Evolutionary conservation across 2,888 invertebrate species (phyloP).

Genomic region (Pandemis corylana): DNA sequence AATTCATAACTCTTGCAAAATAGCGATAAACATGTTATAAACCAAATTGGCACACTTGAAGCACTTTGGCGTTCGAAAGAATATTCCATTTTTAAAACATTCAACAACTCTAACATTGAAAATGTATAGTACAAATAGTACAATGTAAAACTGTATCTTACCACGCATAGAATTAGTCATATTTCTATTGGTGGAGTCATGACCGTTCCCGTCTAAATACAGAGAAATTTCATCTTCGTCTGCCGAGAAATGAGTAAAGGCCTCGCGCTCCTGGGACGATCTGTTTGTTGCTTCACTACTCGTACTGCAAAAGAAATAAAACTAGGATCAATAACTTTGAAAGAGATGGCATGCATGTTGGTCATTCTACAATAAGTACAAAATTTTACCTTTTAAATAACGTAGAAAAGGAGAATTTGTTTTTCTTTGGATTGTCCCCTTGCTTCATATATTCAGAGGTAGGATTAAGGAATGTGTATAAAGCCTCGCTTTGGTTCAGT

Average conservation of each 20-base stretch:
- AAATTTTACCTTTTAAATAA: slow-evolving; percentile 90
- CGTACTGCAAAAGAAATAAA: slow-evolving; percentile 64
- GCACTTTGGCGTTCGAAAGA: too few species aligned
- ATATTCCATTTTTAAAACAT: too few species aligned
- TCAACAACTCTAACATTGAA: too few species aligned
- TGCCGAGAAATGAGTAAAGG: slow-evolving; percentile 87
- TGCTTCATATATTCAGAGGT: slow-evolving; percentile 95
- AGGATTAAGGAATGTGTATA: slow-evolving; percentile 96
- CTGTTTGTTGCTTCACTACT: slow-evolving; percentile 80
- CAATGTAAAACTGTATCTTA: slow-evolving; percentile 43
- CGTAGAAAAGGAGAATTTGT: slow-evolving; percentile 93
- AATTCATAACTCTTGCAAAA: too few species aligned
- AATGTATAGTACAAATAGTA: background rate
- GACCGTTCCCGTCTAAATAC: slow-evolving; percentile 88
- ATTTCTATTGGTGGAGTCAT: slow-evolving; percentile 62
- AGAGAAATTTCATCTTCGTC: slow-evolving; percentile 93
- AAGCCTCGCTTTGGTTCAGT: slow-evolving; percentile 94
- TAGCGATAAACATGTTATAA: too few species aligned
- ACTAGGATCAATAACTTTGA: background rate
- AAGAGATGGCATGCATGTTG: background rate
- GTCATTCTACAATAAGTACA: background rate
- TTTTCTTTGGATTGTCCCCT: slow-evolving; percentile 92
- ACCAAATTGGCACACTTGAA: too few species aligned
- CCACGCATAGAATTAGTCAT: slow-evolving; percentile 69
- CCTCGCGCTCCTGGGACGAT: slow-evolving; percentile 79